Evolutionary conservation across 2,888 invertebrate species (phyloP).

Genomic region (Hypolimnas misippus): DNA sequence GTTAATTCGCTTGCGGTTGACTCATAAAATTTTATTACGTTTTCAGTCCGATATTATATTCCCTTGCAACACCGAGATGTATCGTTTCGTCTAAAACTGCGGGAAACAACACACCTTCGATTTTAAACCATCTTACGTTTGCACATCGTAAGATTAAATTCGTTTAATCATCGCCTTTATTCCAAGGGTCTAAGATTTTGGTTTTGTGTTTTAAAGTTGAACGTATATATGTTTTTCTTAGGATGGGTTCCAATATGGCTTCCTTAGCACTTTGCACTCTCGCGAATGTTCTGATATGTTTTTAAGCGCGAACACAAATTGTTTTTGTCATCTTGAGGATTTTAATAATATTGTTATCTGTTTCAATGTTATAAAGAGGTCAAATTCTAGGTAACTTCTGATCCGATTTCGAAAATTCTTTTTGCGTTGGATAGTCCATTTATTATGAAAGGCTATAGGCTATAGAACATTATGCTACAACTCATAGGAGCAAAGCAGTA

Average conservation of each 20-base stretch:
- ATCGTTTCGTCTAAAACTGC: conserved; percentile 27
- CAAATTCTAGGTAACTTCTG: too few species aligned
- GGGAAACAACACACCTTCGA: conserved; percentile 12
- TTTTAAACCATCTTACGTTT: not conserved
- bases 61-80: conserved; percentile 35
- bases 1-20: conserved; percentile 44
- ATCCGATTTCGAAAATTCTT: too few species aligned
- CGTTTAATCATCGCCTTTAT: conserved; percentile 6
- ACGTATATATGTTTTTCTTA: not conserved
- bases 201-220: not conserved
- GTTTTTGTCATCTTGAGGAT: not conserved
- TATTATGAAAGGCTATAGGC: too few species aligned
- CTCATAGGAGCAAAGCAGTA: too few species aligned
- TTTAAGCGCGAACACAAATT: conserved; percentile 12
- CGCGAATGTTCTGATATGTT: conserved; percentile 13
- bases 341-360: not conserved
- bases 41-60: conserved; percentile 41
- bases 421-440: too few species aligned
- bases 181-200: not conserved
- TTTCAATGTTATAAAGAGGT: not conserved
- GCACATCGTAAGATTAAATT: not conserved
- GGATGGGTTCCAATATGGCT: conserved; percentile 27
- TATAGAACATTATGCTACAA: too few species aligned
- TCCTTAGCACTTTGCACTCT: conserved; percentile 19
- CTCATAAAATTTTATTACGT: conserved; percentile 46